A percentile compares a stretch with the other conserved stretches of the same genome.
These are phyloP conservation scores for Leucopternis melanops DNA, from an alignment of 2,113 vertebrate genomes.

Conservation along the genomic window DNA sequence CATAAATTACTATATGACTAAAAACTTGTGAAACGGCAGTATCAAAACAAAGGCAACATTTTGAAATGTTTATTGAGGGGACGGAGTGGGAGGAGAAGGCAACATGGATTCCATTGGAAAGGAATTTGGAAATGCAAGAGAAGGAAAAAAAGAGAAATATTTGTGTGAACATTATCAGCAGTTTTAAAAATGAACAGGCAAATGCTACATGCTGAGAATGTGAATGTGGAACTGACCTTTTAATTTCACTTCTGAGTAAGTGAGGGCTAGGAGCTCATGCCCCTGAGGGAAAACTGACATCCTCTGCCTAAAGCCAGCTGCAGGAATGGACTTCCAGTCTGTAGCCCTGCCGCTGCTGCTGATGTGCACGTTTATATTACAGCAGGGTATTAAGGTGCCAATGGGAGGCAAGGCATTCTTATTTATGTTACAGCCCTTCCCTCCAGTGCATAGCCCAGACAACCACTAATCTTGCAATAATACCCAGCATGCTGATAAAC, in stretches of 20 bases:
- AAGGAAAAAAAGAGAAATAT: neutral
- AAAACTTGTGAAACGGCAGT: neutral
- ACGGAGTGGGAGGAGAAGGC: slow-evolving; percentile 2
- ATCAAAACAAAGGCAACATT: slow-evolving; percentile 58
- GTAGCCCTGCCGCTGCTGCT: neutral
- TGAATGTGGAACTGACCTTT: neutral
- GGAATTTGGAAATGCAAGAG: slow-evolving; percentile 40
- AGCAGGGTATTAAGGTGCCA: neutral
- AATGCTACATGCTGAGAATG: neutral
- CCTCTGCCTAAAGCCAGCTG: neutral
- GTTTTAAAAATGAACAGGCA: neutral
- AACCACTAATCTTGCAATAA: neutral
- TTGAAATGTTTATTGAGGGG: slow-evolving; percentile 20
- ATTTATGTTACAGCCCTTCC: neutral
- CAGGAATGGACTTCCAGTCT: neutral
- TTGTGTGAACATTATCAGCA: neutral
- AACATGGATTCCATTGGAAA: slow-evolving; percentile 27
- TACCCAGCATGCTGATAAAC: neutral
- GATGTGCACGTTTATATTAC: neutral
- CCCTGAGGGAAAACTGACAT: neutral
- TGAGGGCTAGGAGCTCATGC: neutral
- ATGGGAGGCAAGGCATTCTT: neutral
- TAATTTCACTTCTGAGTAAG: neutral
- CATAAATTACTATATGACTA: neutral
- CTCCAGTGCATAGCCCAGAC: neutral